Percentiles rank a stretch among this genome's conserved stretches.
Conservation (phyloP, 1,140 invertebrate species). For the Homalodisca vitripennis region DNA sequence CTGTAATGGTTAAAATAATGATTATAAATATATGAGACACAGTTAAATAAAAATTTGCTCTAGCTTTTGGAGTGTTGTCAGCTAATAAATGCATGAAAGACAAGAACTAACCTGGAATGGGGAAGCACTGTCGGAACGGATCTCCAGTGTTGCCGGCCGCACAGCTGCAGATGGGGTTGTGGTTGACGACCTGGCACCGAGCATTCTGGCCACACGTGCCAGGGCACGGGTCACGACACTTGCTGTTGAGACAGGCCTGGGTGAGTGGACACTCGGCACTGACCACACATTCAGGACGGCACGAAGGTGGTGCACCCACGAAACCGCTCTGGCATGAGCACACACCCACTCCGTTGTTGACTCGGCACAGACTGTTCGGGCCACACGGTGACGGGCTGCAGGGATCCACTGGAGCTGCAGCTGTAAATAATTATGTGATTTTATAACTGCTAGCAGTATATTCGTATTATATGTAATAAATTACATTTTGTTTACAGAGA, state of each 20-base stretch:
- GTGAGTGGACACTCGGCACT: conserved; percentile 77
- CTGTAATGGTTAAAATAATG: not conserved
- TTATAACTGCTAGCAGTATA: too few relatives aligned
- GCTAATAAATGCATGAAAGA: too few relatives aligned
- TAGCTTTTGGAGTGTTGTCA: not conserved
- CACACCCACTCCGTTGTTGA: conserved; percentile 63
- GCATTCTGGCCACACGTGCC: conserved; percentile 76
- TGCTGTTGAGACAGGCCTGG: conserved; percentile 72
- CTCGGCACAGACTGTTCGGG: conserved; percentile 66
- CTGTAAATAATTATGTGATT: too few relatives aligned
- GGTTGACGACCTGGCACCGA: conserved; percentile 68
- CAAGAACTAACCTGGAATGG: conserved; percentile 40
- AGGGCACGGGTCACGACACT: conserved; percentile 74
- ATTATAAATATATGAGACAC: too few relatives aligned
- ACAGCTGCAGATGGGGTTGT: conserved; percentile 60
- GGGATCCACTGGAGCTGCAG: conserved; percentile 46
- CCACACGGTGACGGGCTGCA: conserved; percentile 64
- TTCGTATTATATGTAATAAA: too few relatives aligned
- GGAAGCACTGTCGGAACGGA: conserved; percentile 56
- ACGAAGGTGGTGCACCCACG: conserved; percentile 66
- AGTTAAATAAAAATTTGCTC: not conserved
- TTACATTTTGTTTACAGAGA: too few relatives aligned
- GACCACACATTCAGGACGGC: conserved; percentile 75
- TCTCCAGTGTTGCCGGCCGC: conserved; percentile 53
- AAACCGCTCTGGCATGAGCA: conserved; percentile 64